Evolutionary conservation across 2,888 invertebrate species (phyloP).

Genomic region (Latrodectus hesperus): DNA sequence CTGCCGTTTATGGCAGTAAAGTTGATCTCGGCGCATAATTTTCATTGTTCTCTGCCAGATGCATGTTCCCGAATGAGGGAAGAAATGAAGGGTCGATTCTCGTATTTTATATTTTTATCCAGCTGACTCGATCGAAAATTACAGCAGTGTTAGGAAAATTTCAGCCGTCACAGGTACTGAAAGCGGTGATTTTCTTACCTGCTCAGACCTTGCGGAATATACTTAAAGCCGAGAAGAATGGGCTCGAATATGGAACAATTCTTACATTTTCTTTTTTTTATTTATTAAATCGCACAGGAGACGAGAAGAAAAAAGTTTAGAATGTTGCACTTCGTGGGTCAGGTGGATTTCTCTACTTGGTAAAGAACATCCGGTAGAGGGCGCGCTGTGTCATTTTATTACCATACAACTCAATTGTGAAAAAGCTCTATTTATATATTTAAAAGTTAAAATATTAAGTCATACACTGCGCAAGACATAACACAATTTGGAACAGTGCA

Average conservation of each 20-base stretch:
- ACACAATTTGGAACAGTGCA: too few species aligned
- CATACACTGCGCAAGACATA: too few species aligned
- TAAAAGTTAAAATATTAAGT: too few species aligned
- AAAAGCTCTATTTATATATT: too few species aligned
- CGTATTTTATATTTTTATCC: constrained; percentile 36
- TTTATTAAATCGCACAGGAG: not conserved
- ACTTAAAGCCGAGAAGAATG: not conserved
- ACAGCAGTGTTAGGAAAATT: not conserved
- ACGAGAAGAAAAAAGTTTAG: too few species aligned
- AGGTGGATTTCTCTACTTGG: not conserved
- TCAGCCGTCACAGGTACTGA: constrained; percentile 8
- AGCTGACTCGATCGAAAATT: constrained; percentile 17
- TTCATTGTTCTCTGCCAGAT: constrained; percentile 38
- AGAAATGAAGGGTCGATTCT: constrained; percentile 23
- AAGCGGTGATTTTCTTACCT: not conserved
- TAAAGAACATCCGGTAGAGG: not conserved
- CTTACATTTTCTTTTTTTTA: not conserved
- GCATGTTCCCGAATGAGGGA: constrained; percentile 17
- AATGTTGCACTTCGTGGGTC: not conserved
- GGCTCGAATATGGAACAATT: not conserved
- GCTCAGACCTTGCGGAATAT: constrained; percentile 20
- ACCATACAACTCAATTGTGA: not conserved
- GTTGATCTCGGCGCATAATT: constrained; percentile 37
- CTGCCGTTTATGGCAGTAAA: constrained; percentile 21
- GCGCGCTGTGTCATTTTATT: not conserved